These are phyloP conservation scores for Sterrhoptilus dennistouni DNA, from an alignment of 2,113 vertebrate genomes.

Conservation along the genomic window DNA sequence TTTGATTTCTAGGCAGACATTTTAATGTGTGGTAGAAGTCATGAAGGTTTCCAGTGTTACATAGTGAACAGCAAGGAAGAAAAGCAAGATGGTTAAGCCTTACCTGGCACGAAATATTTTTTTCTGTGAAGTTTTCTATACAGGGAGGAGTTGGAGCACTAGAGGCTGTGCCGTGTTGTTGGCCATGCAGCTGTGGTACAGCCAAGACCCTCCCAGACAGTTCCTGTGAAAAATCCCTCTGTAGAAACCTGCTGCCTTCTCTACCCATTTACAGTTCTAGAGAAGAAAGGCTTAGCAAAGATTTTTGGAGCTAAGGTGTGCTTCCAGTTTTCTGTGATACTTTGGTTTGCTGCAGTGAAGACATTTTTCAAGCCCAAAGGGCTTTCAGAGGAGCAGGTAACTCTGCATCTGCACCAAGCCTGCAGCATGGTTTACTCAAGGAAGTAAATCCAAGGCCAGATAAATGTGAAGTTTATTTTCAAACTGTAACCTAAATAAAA, in stretches of 20 bases:
- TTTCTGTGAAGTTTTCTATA: background rate
- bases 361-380: background rate
- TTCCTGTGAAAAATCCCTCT: background rate
- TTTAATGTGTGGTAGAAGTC: background rate
- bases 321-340: background rate
- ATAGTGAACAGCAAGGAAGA: background rate
- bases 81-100: background rate
- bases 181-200: background rate
- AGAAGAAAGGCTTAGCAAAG: background rate
- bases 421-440: background rate
- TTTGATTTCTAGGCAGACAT: background rate
- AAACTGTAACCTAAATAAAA: background rate
- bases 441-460: background rate
- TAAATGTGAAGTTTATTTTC: background rate
- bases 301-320: background rate
- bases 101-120: background rate
- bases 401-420: fast-evolving
- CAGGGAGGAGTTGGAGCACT: background rate
- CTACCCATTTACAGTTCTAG: background rate
- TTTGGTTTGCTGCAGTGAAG: background rate
- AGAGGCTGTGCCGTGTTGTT: fast-evolving
- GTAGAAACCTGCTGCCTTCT: background rate
- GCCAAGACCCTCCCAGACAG: background rate
- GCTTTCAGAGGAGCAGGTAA: background rate
- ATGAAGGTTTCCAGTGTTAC: background rate